phyloP scores from a whole-genome alignment of 2,113 vertebrate species.

The Otis tarda region DNA sequence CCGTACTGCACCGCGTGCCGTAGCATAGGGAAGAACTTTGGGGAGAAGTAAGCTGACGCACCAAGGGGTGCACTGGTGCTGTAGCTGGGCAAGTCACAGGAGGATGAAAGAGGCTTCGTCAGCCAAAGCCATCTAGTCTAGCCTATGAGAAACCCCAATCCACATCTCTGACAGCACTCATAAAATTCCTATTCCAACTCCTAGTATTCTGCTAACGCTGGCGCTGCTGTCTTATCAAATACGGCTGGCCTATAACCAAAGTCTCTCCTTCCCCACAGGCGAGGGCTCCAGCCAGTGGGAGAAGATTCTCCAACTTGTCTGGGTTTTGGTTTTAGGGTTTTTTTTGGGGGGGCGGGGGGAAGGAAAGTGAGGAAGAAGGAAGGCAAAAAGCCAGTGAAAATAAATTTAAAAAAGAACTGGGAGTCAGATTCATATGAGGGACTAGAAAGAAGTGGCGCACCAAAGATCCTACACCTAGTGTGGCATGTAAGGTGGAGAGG shows the following conservation, averaged over 20 bases:
- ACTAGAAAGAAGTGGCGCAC: not conserved
- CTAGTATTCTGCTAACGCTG: not conserved
- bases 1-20: accelerated
- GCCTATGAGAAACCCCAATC: not conserved
- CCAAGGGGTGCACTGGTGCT: not conserved
- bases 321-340: not conserved
- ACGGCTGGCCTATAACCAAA: not conserved
- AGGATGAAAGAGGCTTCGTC: not conserved
- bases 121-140: not conserved
- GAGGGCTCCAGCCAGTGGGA: not conserved
- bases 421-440: not conserved
- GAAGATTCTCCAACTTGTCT: not conserved
- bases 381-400: not conserved
- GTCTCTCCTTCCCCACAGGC: not conserved
- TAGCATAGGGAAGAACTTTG: not conserved
- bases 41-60: not conserved
- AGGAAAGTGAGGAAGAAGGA: not conserved
- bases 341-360: not conserved
- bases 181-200: not conserved
- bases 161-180: not conserved
- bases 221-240: not conserved
- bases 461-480: not conserved
- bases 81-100: not conserved
- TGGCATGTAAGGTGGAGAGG: not conserved
- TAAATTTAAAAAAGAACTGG: not conserved